Conservation (phyloP, 2,888 invertebrate genomes). For the Pandemis heparana region DNA sequence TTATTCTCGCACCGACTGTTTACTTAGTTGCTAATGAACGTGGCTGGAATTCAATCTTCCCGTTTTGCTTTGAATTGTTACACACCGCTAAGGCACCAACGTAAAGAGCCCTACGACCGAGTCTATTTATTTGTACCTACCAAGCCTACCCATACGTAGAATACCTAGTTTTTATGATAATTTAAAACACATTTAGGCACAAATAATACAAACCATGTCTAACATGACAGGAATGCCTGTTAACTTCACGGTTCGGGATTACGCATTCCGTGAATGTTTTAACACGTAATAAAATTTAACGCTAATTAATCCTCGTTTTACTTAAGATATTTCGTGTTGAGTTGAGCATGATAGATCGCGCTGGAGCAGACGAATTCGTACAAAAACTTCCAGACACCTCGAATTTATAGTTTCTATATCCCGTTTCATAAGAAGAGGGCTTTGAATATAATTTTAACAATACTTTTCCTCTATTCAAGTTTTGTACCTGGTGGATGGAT, state of each 20-base stretch:
- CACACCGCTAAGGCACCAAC: no score
- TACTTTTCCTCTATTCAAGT: slow-evolving; percentile 65
- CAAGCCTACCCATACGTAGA: slow-evolving; percentile 14
- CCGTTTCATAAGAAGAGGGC: slow-evolving; percentile 37
- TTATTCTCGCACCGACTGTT: no score
- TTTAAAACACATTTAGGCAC: slow-evolving; percentile 50
- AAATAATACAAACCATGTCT: slow-evolving; percentile 46
- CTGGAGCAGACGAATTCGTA: slow-evolving; percentile 5
- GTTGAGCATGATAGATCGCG: slow-evolving; percentile 22
- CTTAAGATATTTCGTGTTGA: slow-evolving; percentile 30
- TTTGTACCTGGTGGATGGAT: slow-evolving; percentile 72
- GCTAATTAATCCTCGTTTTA: slow-evolving; percentile 43
- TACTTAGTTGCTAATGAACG: no score
- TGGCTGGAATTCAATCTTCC: no score
- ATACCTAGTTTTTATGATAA: slow-evolving; percentile 42
- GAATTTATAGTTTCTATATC: slow-evolving; percentile 3
- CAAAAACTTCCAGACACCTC: slow-evolving; percentile 14
- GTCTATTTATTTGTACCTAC: not conserved
- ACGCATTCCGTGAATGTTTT: slow-evolving; percentile 37
- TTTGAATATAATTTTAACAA: slow-evolving; percentile 57
- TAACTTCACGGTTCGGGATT: slow-evolving; percentile 54
- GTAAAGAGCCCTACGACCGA: no score
- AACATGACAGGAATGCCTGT: slow-evolving; percentile 54
- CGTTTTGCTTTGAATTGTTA: no score
- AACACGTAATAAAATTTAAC: slow-evolving; percentile 44